Base-by-base conservation (phyloP, 2,888 invertebrate species). In the Tupiocoris notatus region DNA sequence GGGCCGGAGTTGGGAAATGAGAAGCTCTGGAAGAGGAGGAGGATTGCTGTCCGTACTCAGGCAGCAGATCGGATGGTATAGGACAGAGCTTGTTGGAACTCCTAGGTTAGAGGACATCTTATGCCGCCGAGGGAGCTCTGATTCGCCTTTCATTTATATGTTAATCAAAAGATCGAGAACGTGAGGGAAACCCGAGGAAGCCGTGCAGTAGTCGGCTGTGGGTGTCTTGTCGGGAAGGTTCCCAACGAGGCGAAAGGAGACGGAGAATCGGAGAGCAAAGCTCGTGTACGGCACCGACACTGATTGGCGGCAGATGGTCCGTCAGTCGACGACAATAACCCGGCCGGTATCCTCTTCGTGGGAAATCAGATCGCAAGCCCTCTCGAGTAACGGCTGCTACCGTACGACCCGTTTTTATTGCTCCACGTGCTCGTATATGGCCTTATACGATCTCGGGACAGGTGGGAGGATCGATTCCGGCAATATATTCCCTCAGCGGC, bases 141-240 rank as follows among this genome's bases (percentile, higher is more conserved):
- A 70, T 70, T 70, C 70, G 25, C 25, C 58, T 70, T 70, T 70
- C 70, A 70, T 70, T 70, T 70, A 70, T 70, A 70, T 70, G 70
- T 70, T 70, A 70, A 70, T 70, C 70, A 59, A 63, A 63, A 70
- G 59, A 39, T 39, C 39, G 39, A 39, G 39, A 7, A 39, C 39
- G 39, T 39, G 39, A 39, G 39, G 39, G 39, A 39, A 39, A 39
- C 3, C 39, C 12, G 39, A 39, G 39, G n/a, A n/a, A n/a, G n/a
- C n/a, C n/a, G n/a, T n/a, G n/a, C n/a, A n/a, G n/a, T n/a, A n/a
- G n/a, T n/a, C n/a, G n/a, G n/a, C n/a, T n/a, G n/a, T n/a, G n/a
- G n/a, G n/a, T n/a, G n/a, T n/a, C n/a, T n/a, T n/a, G n/a, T n/a
- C n/a, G n/a, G n/a, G n/a, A n/a, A n/a, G n/a, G n/a, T n/a, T n/a